Conservation (phyloP, 2,888 invertebrate species). For the Cenopis cana region DNA sequence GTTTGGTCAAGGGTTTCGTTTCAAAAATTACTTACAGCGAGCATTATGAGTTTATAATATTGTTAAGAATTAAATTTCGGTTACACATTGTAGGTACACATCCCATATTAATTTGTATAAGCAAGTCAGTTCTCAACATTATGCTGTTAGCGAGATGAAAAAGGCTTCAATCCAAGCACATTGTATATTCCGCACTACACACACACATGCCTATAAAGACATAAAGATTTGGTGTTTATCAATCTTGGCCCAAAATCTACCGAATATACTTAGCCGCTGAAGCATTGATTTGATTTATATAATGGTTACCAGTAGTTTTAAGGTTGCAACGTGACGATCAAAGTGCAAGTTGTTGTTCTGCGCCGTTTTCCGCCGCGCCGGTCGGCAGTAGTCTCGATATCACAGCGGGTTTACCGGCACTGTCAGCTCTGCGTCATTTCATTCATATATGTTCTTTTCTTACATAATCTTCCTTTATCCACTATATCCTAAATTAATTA, state of each 20-base stretch:
- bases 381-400: conserved; percentile 65
- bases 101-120: conserved; percentile 9
- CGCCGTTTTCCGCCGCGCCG: conserved; percentile 47
- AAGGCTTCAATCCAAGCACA: conserved; percentile 15
- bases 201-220: neutral
- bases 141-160: conserved; percentile 22
- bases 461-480: conserved; percentile 35
- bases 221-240: conserved; percentile 11
- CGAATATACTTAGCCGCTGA: conserved; percentile 55
- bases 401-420: conserved; percentile 78
- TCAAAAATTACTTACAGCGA: conserved; percentile 4
- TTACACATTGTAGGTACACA: conserved; percentile 12
- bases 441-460: conserved; percentile 40
- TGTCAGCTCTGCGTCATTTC: conserved; percentile 64
- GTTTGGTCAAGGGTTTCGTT: conserved; percentile 11
- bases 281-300: conserved; percentile 61
- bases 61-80: conserved; percentile 8
- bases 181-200: conserved; percentile 34
- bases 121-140: conserved; percentile 1
- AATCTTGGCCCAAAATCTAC: conserved; percentile 23
- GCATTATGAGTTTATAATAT: conserved; percentile 14
- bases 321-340: conserved; percentile 68
- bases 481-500: conserved; percentile 34
- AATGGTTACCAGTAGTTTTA: conserved; percentile 82
- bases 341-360: conserved; percentile 51